Evolutionary conservation across 2,797 vertebrate species (phyloP), one percentile per base, ranked within the genome.

Genomic region (Decapterus maruadsi): DNA sequence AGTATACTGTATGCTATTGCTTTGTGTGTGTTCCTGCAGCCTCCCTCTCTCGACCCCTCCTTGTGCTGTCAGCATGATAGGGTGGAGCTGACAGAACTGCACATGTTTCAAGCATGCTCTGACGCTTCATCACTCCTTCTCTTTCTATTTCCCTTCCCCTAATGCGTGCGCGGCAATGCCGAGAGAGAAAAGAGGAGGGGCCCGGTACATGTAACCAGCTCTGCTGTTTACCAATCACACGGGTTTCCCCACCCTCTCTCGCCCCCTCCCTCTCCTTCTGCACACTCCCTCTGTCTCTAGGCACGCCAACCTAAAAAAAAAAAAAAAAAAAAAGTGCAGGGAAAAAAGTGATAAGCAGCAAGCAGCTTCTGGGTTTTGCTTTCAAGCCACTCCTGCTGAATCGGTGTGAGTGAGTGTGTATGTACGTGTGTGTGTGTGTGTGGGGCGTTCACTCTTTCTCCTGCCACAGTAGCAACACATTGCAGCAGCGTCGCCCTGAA

Each of bases 361-460:
- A 91, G 89, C 89, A 91, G 95, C 94, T 95, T 94, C 95, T 95
- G 93, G 92, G 91, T 94, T 96, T 95, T 92, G 93, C 93, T 93
- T 95, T 94, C 85, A 93, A 91, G 91, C 84, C 88, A 89, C 91
- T 94, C 90, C 92, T 75, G 91, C 94, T 93, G 93, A 92, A 93
- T 88, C 80, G 77, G 72, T 75, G 84, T 75, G 78, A 76, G 85
- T 60, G 78, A 68, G 82, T 58, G 68, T 78, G 81, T 50, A 2
- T 65, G 45, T 64, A 63, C 34, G 45, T 72, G 45, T 78, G 45
- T 64, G 68, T 38, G 45, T 72, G 45, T 78, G 55, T 65, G 68
- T 36, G 84, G 62, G 83, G 81, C 65, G 78, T 81, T 90, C 68
- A 83, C 71, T 87, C 72, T 68, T 77, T 87, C 79, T 90, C 50